Evolutionary conservation across 2,113 vertebrate species (phyloP).

Genomic region (Uria lomvia): DNA sequence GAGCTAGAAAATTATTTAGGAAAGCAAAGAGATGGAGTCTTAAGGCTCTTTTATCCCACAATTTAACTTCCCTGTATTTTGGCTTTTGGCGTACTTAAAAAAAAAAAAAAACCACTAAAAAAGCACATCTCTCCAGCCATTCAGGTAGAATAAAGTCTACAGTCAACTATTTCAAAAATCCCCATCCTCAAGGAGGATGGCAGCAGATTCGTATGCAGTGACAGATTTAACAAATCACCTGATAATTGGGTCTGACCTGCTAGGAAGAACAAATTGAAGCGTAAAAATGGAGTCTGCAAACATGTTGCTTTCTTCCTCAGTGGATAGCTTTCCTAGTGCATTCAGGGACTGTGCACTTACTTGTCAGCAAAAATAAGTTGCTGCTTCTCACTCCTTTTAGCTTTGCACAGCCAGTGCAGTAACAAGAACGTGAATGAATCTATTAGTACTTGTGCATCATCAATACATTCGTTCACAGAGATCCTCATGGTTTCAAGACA

Average conservation of each 20-base stretch:
- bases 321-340: neutral
- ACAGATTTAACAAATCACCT: conserved; percentile 42
- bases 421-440: neutral
- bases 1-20: neutral
- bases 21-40: neutral
- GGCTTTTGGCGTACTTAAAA: neutral
- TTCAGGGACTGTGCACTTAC: neutral
- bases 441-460: neutral
- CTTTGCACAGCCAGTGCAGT: neutral
- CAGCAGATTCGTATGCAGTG: conserved; percentile 4
- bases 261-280: neutral
- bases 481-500: neutral
- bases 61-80: neutral
- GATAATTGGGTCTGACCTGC: conserved; percentile 1
- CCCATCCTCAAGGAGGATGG: neutral
- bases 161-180: neutral
- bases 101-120: neutral
- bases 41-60: neutral
- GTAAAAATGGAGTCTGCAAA: conserved; percentile 16
- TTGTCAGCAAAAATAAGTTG: neutral
- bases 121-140: neutral
- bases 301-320: neutral
- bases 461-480: neutral
- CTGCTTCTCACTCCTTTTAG: neutral
- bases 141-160: neutral